These are phyloP conservation scores for Mareca strepera DNA, from an alignment of 2,797 vertebrate species.

Conservation along the genomic window DNA sequence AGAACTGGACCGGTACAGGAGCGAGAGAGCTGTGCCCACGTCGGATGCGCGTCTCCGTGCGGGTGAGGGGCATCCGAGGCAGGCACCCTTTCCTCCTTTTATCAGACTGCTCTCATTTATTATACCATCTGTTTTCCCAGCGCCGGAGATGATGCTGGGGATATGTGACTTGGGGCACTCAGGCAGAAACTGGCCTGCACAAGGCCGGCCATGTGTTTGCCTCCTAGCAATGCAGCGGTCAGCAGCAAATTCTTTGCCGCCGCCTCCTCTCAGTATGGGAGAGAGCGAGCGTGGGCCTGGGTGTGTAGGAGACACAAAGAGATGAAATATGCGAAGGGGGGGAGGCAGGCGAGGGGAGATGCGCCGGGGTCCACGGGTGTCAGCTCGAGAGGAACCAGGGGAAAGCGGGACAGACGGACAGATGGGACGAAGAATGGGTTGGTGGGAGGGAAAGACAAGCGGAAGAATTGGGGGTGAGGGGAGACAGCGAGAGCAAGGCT, in stretches of 20 bases:
- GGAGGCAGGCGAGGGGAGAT: not conserved
- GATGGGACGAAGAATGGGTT: not conserved
- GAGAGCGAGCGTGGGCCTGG: conserved; percentile 44
- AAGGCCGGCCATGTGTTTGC: conserved; percentile 73
- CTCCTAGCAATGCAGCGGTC: conserved; percentile 71
- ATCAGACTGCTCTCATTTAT: conserved; percentile 56
- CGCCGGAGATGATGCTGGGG: conserved; percentile 71
- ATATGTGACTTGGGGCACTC: conserved; percentile 68
- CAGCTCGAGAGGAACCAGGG: not conserved
- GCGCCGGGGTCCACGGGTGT: not conserved
- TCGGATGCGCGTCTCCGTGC: not conserved
- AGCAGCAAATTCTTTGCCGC: conserved; percentile 69
- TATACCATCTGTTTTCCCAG: conserved; percentile 77
- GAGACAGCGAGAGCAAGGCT: not conserved
- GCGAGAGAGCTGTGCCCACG: not conserved
- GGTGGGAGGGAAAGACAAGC: not conserved
- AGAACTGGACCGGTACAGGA: not conserved
- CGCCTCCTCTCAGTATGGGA: conserved; percentile 59
- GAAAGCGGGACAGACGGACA: not conserved
- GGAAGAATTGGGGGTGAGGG: not conserved
- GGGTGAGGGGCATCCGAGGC: conserved; percentile 6
- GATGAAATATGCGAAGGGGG: not conserved
- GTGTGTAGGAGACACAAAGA: conserved; percentile 25
- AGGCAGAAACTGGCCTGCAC: conserved; percentile 77
- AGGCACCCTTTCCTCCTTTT: conserved; percentile 61